Evolutionary conservation across 2,797 vertebrate species (phyloP).

Genomic region (Enteromius paludinosus): DNA sequence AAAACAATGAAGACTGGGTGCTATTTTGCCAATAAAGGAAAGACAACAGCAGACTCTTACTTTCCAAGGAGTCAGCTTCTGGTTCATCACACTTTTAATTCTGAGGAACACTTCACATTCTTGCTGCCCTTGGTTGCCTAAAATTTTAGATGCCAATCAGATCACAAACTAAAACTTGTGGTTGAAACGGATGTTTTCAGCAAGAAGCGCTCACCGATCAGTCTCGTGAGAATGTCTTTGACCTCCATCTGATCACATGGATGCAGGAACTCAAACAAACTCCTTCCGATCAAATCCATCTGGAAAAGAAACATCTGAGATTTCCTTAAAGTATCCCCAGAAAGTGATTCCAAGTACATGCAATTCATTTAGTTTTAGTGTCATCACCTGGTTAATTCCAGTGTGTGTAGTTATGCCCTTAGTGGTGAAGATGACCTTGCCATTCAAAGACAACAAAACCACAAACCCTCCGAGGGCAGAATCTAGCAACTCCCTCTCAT

Average conservation of each 20-base stretch:
- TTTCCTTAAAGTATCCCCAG: neutral
- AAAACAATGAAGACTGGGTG: neutral
- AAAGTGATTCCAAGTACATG: neutral
- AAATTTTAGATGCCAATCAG: neutral
- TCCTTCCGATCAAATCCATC: slow-evolving; percentile 68
- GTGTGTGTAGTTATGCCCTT: slow-evolving; percentile 56
- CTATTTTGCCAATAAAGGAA: neutral
- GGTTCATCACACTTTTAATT: slow-evolving; percentile 59
- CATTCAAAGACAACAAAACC: slow-evolving; percentile 62
- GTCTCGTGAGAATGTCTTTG: slow-evolving; percentile 60
- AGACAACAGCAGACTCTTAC: slow-evolving; percentile 40
- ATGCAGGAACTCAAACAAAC: slow-evolving; percentile 67
- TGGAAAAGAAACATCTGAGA: slow-evolving; percentile 31
- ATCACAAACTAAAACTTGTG: neutral
- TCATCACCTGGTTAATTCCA: slow-evolving; percentile 66
- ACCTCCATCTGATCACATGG: slow-evolving; percentile 66
- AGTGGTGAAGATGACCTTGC: slow-evolving; percentile 64
- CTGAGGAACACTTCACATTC: slow-evolving; percentile 62
- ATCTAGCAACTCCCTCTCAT: slow-evolving; percentile 53
- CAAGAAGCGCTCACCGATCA: slow-evolving; percentile 53
- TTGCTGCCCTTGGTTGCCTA: slow-evolving; percentile 51
- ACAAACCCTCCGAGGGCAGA: slow-evolving; percentile 62
- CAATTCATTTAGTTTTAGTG: neutral
- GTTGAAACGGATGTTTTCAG: neutral
- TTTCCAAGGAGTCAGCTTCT: slow-evolving; percentile 62